Percentiles rank a stretch among this genome's conserved stretches.
These are phyloP conservation scores for Caenorhabditis sulstoni DNA, from an alignment of 2,888 invertebrate genomes.

Conservation along the genomic window DNA sequence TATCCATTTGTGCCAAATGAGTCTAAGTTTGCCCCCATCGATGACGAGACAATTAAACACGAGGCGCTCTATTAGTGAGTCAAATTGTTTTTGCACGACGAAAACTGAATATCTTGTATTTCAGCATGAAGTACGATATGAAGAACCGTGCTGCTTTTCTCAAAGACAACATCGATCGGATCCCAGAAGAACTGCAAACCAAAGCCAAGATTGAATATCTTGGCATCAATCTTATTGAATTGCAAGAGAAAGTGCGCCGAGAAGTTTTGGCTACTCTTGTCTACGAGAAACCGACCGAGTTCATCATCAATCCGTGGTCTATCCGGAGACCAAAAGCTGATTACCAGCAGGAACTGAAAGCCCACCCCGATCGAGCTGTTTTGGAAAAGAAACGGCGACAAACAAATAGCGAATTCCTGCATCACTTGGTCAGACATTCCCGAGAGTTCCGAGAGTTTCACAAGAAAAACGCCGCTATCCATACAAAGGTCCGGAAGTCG, in stretches of 20 bases:
- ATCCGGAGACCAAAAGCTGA: slow-evolving; percentile 94
- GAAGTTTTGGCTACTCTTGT: slow-evolving; percentile 87
- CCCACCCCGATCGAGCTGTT: slow-evolving; percentile 98
- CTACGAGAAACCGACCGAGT: slow-evolving; percentile 94
- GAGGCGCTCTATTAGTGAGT: slow-evolving; percentile 37
- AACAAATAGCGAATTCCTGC: slow-evolving; percentile 96
- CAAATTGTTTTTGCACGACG: neutral
- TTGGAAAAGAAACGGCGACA: slow-evolving; percentile 95
- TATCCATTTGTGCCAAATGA: slow-evolving; percentile 10
- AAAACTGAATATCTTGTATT: neutral
- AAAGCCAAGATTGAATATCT: slow-evolving; percentile 96
- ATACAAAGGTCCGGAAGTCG: slow-evolving; percentile 94
- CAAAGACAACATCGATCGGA: slow-evolving; percentile 87
- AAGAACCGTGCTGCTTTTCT: slow-evolving; percentile 92
- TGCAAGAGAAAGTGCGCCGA: slow-evolving; percentile 86
- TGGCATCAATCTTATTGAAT: slow-evolving; percentile 93
- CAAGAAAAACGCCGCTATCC: slow-evolving; percentile 88
- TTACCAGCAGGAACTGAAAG: slow-evolving; percentile 93
- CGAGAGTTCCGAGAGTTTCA: slow-evolving; percentile 96
- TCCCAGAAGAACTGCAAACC: slow-evolving; percentile 91
- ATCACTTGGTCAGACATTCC: slow-evolving; percentile 82
- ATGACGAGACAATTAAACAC: slow-evolving; percentile 10
- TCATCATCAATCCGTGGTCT: slow-evolving; percentile 95
- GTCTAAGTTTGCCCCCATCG: neutral
- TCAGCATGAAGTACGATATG: slow-evolving; percentile 85